Conservation (phyloP, 2,888 invertebrate genomes). For the Polydrusus tereticollis region DNA sequence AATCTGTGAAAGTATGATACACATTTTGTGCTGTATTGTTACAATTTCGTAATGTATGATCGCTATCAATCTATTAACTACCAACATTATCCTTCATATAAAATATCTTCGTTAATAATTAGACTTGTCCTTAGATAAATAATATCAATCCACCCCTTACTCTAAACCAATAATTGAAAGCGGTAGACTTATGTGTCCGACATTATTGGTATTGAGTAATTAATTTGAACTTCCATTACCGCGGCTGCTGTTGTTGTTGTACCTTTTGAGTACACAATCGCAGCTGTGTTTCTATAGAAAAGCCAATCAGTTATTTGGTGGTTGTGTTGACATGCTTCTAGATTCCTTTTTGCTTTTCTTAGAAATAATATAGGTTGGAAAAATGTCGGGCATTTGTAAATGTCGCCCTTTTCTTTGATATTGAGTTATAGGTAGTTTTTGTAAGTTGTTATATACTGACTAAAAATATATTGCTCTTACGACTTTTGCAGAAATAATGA, state of each 20-base stretch:
- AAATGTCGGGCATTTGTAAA: conserved; percentile 26
- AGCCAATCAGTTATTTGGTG: conserved; percentile 28
- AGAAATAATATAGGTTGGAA: conserved; percentile 14
- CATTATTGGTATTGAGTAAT: conserved; percentile 35
- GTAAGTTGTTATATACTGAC: conserved; percentile 13
- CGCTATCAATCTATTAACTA: too few relatives aligned
- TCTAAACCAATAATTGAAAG: neutral
- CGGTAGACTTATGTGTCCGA: conserved; percentile 22
- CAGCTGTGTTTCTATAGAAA: conserved; percentile 29
- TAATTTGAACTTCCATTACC: conserved; percentile 32
- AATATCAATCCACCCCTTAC: neutral
- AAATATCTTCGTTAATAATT: too few relatives aligned
- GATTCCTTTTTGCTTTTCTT: conserved; percentile 30
- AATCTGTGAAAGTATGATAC: too few relatives aligned
- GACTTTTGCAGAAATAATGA: neutral
- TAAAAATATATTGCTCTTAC: conserved; percentile 11
- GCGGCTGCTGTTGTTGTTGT: conserved; percentile 17
- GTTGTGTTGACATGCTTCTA: conserved; percentile 20
- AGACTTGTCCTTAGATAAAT: too few relatives aligned
- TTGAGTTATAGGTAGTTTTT: conserved; percentile 23
- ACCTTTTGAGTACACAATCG: conserved; percentile 30
- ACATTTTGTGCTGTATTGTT: too few relatives aligned
- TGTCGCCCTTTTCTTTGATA: conserved; percentile 14
- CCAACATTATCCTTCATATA: neutral
- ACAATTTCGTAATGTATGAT: too few relatives aligned